Evolutionary conservation across 1,140 invertebrate genomes (phyloP).

Genomic region (Neodiprion lecontei): DNA sequence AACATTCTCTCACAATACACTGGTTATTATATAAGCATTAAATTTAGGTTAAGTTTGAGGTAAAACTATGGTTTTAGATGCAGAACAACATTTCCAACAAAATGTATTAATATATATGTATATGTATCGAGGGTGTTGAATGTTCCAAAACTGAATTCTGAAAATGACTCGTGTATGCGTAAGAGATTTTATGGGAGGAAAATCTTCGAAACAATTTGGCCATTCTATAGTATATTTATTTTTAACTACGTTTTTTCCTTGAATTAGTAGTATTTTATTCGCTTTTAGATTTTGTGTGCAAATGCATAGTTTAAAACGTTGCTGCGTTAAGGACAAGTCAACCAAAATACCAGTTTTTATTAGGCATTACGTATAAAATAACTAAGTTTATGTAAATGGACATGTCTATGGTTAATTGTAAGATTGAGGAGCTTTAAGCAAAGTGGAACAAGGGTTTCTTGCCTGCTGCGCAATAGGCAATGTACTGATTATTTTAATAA

Average conservation of each 20-base stretch:
- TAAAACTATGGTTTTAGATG: slow-evolving; percentile 2
- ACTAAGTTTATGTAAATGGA: slow-evolving; percentile 1
- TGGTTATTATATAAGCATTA: slow-evolving; percentile 5
- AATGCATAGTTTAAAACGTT: too few relatives aligned
- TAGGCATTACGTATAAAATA: background rate
- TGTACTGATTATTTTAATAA: slow-evolving; percentile 54
- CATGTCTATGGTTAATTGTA: background rate
- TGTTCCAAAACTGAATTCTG: slow-evolving; percentile 3
- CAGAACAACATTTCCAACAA: background rate
- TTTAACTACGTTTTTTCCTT: background rate
- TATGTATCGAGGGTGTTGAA: background rate
- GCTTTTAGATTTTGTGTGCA: too few relatives aligned
- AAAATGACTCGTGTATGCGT: background rate
- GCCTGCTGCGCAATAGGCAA: slow-evolving; percentile 35
- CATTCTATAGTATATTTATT: background rate
- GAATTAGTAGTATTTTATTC: background rate
- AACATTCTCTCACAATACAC: background rate
- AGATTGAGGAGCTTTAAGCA: background rate
- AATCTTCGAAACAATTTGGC: background rate
- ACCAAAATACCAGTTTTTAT: background rate
- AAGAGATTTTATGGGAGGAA: background rate
- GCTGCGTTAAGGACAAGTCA: background rate
- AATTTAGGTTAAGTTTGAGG: background rate
- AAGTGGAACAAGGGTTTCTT: slow-evolving; percentile 5
- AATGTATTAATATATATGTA: background rate